Evolutionary conservation across 2,797 vertebrate species (phyloP), one percentile per base, ranked within the genome.

Genomic region (Pogoniulus pusillus): DNA sequence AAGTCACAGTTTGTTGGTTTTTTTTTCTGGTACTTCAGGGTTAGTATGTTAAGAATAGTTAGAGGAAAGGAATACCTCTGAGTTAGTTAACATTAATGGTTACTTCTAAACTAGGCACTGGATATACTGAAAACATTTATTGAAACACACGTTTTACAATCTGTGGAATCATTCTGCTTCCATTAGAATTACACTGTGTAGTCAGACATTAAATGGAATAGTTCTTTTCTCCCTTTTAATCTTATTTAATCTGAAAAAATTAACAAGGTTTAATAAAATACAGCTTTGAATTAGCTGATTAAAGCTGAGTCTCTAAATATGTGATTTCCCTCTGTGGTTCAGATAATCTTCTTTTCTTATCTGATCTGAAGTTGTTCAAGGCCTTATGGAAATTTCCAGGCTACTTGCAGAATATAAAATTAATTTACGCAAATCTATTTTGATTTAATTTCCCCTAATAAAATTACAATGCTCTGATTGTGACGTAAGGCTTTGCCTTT

Each of bases 321-420:
- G 24, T 89, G 69, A 65, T 82, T 95, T 93, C 51, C 66, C 68
- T 91, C 58, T 84, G 81, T 87, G 59, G 41, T 74, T 87, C 73
- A 84, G 57, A 84, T 93, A 93, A 89, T 90, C 66, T 88, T 55
- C 29, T 83, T 88, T 90, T 89, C 60, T 89, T 93, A 79, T 93
- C 90, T 88, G 69, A 78, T 89, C 60, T 71, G 20, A 34, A 32
- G 2, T 77, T 86, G 20, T 83, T 80, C 30, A 83, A 89, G 68
- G 59, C 51, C 43, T 60, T 75, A 20, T 30, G 19, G 35, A 93
- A 39, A 76, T 93, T 89, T 95, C 49, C 39, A 65, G 65, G 72
- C 82, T 84, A 66, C 27, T 41, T 60, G 26, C 16, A 55, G 65
- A 87, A 81, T 85, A 82, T 47, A 62, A 93, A 93, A 92, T 87